phyloP scores from a whole-genome alignment of 2,113 vertebrate genomes.

The Cephalopterus ornatus region DNA sequence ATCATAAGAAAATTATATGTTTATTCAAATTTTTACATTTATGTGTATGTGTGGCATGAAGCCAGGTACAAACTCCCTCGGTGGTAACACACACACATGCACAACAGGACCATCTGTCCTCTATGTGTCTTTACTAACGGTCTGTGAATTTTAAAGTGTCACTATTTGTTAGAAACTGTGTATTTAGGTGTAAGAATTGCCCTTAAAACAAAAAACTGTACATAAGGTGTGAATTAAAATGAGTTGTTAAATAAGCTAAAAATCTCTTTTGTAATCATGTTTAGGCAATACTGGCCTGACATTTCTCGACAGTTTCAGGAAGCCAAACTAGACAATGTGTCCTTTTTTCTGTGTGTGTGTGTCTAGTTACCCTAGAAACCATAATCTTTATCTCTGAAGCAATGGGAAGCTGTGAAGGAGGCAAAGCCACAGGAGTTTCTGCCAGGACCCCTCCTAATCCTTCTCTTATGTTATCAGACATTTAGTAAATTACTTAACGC shows the following conservation, averaged over 20 bases:
- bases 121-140: constrained; percentile 47
- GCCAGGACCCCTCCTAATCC: constrained; percentile 46
- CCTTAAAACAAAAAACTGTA: constrained; percentile 24
- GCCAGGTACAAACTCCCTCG: background rate
- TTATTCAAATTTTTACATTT: constrained; percentile 48
- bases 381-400: constrained; percentile 82
- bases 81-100: constrained; percentile 24
- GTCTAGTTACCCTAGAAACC: constrained; percentile 85
- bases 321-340: constrained; percentile 73
- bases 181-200: constrained; percentile 14
- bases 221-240: constrained; percentile 36
- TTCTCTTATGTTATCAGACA: constrained; percentile 41
- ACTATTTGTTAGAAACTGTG: constrained; percentile 38
- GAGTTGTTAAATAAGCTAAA: constrained; percentile 49
- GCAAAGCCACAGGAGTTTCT: constrained; percentile 62
- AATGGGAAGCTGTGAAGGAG: constrained; percentile 56
- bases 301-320: constrained; percentile 58
- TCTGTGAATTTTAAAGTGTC: constrained; percentile 52
- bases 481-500: constrained; percentile 53
- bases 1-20: background rate
- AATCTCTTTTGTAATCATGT: constrained; percentile 66
- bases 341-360: constrained; percentile 60
- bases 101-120: constrained; percentile 59
- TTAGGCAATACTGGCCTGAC: constrained; percentile 54
- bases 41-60: background rate